Evolutionary conservation across 2,797 vertebrate species (phyloP).

Genomic region (Dromococcyx pavoninus): DNA sequence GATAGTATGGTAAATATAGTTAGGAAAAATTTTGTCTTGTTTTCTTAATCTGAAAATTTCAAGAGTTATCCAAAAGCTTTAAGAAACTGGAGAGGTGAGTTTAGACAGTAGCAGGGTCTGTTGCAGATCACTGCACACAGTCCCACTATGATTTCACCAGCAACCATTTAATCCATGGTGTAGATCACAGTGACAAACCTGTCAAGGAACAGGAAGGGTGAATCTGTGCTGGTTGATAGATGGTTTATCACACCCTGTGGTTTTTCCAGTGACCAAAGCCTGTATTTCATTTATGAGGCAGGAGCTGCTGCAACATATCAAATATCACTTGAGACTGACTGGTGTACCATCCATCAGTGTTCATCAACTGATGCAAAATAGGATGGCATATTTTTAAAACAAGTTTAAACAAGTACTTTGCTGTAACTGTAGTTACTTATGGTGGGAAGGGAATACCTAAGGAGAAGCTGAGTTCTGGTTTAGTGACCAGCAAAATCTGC

Average conservation of each 20-base stretch:
- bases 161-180: background rate
- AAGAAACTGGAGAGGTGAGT: background rate
- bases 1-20: background rate
- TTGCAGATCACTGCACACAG: background rate
- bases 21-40: background rate
- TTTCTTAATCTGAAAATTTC: background rate
- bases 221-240: background rate
- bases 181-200: background rate
- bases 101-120: background rate
- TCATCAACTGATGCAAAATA: background rate
- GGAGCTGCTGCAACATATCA: background rate
- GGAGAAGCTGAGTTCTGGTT: background rate
- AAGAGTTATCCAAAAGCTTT: background rate
- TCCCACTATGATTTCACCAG: background rate
- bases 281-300: background rate
- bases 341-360: background rate
- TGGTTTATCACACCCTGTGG: accelerated
- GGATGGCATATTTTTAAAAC: background rate
- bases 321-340: background rate
- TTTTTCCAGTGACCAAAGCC: background rate
- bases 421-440: background rate
- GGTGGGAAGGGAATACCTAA: background rate
- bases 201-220: background rate
- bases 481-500: background rate
- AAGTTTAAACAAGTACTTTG: background rate